These are phyloP conservation scores for Cotesia typhae DNA, from an alignment of 1,140 invertebrate genomes.

Conservation along the genomic window DNA sequence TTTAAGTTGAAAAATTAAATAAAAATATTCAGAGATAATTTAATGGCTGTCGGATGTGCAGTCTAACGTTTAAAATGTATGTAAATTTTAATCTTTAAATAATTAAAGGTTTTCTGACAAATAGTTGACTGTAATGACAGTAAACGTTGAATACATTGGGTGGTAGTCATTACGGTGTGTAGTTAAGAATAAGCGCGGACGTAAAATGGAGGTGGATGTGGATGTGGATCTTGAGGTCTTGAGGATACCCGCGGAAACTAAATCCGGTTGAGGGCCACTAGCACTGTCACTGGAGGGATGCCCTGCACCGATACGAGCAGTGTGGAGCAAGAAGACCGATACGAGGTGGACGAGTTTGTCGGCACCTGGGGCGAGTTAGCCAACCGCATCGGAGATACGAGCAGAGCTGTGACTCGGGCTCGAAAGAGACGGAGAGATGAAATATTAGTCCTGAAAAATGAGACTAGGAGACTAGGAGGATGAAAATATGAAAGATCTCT, in stretches of 20 bases:
- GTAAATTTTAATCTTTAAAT: too few relatives aligned
- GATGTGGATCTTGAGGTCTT: constrained; percentile 30
- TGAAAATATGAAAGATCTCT: constrained; percentile 17
- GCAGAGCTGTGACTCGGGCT: constrained; percentile 35
- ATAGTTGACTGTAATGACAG: constrained; percentile 10
- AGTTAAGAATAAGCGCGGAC: constrained; percentile 33
- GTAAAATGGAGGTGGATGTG: constrained; percentile 37
- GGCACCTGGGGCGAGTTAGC: constrained; percentile 47
- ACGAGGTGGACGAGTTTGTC: constrained; percentile 43
- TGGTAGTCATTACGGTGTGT: neutral
- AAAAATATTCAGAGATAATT: neutral
- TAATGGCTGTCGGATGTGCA: too few relatives aligned
- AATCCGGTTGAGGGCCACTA: constrained; percentile 40
- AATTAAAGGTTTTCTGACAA: neutral
- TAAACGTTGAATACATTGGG: constrained; percentile 2
- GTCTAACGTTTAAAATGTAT: too few relatives aligned
- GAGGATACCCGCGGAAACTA: neutral
- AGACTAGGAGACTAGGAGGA: constrained; percentile 3
- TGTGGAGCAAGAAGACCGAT: neutral
- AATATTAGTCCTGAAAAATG: constrained; percentile 1
- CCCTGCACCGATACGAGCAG: too few relatives aligned
- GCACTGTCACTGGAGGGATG: neutral
- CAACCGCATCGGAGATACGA: constrained; percentile 43
- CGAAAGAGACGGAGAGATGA: constrained; percentile 25
- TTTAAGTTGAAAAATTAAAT: neutral